Base-by-base conservation (phyloP, 2,888 invertebrate genomes). In the Pegoplata infirma region DNA sequence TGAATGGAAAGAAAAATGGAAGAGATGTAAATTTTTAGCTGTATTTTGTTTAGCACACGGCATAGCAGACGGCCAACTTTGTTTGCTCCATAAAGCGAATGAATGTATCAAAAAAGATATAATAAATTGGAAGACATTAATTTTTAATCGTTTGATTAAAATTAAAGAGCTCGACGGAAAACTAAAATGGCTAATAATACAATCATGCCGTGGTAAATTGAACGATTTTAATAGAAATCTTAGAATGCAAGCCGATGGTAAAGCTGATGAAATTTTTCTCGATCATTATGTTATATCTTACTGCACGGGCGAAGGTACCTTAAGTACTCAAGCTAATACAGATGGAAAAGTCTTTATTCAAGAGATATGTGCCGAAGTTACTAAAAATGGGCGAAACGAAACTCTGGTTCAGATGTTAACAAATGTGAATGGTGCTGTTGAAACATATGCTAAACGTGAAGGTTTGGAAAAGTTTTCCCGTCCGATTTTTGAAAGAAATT, bases 151-250 rank as follows among this genome's bases (percentile, higher is more conserved):
- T 5, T 47, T 80, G 1, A 64, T 72, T n/a, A 51, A 55, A 25
- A 76, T 76, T n/a, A 10, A 56, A 8, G 40, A 74, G 14, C 40
- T 80, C 10, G 47, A 76, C 17, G 21, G 28, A 6, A 80, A 80
- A 68, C 59, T 80, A 0, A 80, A 80, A 49, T 80, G 80, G 80
- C 23, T 80, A 1, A 67, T 80, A 7, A 47, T 64, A 14, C 73
- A 76, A 19, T 25, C 80, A 3, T 76, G 80, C 44, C 79, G 79
- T 5, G 79, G 79, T 17, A 25, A 32, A 3, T 8, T 61, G 3
- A 53, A 51, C 12, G 12, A 12, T 40, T 3, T 6, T 0, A 10
- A 12, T 40, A 40, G 5, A 40, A 1, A 12, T 36, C 12, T 12
- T 12, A 12, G 47, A 16, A 7, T 55, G n/a, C 40, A 71, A 40